phyloP scores from a whole-genome alignment of 2,113 vertebrate genomes.

The Vidua macroura region DNA sequence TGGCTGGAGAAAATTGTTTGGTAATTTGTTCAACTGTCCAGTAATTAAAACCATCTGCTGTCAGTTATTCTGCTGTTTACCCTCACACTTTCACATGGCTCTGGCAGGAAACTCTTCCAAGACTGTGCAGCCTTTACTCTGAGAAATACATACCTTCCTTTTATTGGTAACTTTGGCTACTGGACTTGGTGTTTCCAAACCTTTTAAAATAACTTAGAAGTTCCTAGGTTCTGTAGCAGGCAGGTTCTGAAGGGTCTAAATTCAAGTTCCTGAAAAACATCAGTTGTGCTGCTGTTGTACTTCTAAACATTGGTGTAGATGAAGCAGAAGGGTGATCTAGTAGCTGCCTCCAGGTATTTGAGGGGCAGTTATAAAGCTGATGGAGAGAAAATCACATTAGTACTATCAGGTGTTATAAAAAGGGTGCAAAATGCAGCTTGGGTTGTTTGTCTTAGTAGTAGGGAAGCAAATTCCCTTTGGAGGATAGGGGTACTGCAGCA shows the following conservation, averaged over 20 bases:
- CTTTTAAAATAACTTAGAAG: neutral
- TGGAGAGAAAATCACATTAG: neutral
- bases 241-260: neutral
- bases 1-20: neutral
- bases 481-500: neutral
- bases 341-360: neutral
- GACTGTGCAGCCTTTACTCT: neutral
- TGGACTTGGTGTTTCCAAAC: neutral
- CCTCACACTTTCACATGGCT: neutral
- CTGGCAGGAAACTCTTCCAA: neutral
- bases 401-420: neutral
- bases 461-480: neutral
- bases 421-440: neutral
- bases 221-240: neutral
- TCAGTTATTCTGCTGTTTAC: neutral
- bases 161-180: neutral
- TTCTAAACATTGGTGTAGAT: neutral
- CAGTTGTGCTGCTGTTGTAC: neutral
- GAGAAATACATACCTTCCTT: neutral
- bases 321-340: neutral
- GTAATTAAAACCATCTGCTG: neutral
- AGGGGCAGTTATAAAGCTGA: neutral
- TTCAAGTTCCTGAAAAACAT: neutral
- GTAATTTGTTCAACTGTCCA: neutral
- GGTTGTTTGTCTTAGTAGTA: neutral